Evolutionary conservation across 2,113 vertebrate genomes (phyloP).

Genomic region (Arizona elegans): DNA sequence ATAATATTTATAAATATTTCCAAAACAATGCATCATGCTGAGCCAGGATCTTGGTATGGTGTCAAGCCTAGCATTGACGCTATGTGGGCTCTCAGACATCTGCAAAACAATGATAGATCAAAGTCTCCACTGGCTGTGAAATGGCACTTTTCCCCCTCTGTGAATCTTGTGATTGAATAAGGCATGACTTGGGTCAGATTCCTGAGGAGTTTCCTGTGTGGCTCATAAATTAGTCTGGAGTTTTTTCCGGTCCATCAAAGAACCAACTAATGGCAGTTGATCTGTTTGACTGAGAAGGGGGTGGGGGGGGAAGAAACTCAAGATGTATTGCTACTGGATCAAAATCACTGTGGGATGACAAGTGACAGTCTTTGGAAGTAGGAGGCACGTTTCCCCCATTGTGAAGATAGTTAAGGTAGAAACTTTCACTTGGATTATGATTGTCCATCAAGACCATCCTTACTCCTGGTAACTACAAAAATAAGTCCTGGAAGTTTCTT

Average conservation of each 20-base stretch:
- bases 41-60: background rate
- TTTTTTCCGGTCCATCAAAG: background rate
- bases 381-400: too few relatives aligned
- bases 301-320: too few relatives aligned
- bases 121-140: constrained; percentile 4
- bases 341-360: background rate
- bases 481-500: background rate
- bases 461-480: background rate
- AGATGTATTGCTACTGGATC: background rate
- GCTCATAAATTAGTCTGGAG: background rate
- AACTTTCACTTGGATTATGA: background rate
- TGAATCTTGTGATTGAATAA: background rate
- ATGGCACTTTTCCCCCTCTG: background rate
- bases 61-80: constrained; percentile 7
- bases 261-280: background rate
- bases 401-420: background rate
- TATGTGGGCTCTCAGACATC: constrained; percentile 22
- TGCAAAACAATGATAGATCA: background rate
- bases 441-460: background rate
- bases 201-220: background rate
- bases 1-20: constrained; percentile 13
- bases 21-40: constrained; percentile 11
- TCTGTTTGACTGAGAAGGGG: background rate
- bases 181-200: background rate
- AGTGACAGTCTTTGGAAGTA: background rate